Evolutionary conservation across 2,797 vertebrate genomes (phyloP).

Genomic region (Myiothlypis coronata): DNA sequence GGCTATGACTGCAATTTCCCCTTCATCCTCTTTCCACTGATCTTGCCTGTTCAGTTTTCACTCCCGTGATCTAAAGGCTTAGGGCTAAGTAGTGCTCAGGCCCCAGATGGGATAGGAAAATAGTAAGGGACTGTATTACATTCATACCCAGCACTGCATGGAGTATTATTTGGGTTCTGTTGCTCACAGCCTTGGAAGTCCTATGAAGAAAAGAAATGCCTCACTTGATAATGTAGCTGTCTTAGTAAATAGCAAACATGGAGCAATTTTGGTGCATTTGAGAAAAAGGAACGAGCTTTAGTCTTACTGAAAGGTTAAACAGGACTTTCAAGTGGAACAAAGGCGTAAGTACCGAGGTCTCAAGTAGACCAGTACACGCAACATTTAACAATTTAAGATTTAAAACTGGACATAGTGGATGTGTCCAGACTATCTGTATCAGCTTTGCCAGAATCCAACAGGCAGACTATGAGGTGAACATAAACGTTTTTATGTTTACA

Average conservation of each 20-base stretch:
- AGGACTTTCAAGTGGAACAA: not conserved
- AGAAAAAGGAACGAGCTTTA: not conserved
- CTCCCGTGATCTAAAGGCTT: not conserved
- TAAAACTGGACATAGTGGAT: not conserved
- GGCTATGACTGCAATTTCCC: not conserved
- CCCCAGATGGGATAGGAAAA: not conserved
- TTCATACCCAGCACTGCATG: not conserved
- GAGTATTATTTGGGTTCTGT: not conserved
- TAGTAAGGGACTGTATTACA: not conserved
- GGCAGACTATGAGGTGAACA: not conserved
- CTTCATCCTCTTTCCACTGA: not conserved
- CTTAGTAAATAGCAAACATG: not conserved
- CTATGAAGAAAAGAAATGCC: not conserved
- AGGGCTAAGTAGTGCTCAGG: not conserved
- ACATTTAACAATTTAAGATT: not conserved
- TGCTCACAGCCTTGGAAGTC: not conserved
- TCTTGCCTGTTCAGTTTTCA: not conserved
- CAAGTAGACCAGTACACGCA: not conserved
- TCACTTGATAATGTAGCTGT: not conserved
- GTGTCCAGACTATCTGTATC: not conserved
- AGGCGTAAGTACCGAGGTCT: not conserved
- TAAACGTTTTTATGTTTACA: not conserved
- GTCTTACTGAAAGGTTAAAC: not conserved
- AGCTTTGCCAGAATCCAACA: not conserved
- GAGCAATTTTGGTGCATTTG: not conserved